Evolutionary conservation across 2,113 vertebrate genomes (phyloP).

Genomic region (Harpagus bidentatus): DNA sequence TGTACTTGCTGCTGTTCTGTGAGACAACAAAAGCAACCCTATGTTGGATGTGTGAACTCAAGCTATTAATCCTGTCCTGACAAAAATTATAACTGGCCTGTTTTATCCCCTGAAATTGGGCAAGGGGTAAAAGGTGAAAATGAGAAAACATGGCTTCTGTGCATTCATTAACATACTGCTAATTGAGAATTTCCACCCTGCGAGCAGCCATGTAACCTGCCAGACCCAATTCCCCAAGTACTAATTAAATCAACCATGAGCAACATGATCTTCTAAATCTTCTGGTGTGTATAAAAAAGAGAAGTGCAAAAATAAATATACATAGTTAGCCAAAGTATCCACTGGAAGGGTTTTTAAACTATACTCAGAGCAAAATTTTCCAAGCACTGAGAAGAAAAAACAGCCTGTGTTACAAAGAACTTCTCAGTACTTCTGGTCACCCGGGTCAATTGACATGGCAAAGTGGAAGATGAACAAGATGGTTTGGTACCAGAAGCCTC

Average conservation of each 20-base stretch:
- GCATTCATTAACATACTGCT: conserved; percentile 21
- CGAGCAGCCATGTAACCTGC: background rate
- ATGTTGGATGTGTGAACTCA: background rate
- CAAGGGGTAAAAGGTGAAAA: conserved; percentile 45
- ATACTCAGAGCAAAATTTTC: background rate
- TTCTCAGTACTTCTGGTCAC: background rate
- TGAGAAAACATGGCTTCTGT: conserved; percentile 22
- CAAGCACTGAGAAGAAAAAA: background rate
- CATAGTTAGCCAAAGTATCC: background rate
- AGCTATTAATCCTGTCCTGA: conserved; percentile 8
- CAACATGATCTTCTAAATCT: background rate
- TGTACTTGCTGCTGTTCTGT: background rate
- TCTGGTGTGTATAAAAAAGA: background rate
- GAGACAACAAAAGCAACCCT: background rate
- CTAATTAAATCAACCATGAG: conserved; percentile 25
- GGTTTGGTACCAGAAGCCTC: background rate
- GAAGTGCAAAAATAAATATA: background rate
- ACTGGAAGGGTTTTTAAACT: background rate
- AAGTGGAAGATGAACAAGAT: background rate
- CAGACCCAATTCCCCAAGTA: conserved; percentile 21
- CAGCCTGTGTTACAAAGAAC: background rate
- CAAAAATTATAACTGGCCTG: background rate
- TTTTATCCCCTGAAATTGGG: background rate
- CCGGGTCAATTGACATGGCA: accelerated
- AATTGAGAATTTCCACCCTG: conserved; percentile 45